A percentile compares a stretch with the other conserved stretches of the same genome.
These are phyloP conservation scores for Tapera naevia DNA, from an alignment of 2,797 vertebrate species.

Conservation along the genomic window DNA sequence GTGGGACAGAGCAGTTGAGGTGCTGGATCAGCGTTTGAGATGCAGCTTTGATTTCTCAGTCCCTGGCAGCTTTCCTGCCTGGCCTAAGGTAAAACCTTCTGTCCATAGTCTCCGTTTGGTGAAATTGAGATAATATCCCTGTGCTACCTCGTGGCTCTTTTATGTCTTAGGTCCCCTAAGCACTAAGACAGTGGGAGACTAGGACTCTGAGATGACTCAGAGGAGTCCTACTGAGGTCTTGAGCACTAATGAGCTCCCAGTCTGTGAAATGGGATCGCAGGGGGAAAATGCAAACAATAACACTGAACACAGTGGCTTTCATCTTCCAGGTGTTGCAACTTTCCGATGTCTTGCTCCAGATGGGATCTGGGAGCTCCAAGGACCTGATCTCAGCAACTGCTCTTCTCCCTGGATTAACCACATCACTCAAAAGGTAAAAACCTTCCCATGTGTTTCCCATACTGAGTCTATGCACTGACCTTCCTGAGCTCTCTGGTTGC, in stretches of 20 bases:
- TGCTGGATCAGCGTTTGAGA: neutral
- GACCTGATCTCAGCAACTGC: slow-evolving; percentile 97
- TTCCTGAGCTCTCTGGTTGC: neutral
- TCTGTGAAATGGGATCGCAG: neutral
- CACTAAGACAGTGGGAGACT: neutral
- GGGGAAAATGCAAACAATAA: neutral
- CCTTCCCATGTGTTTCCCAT: neutral
- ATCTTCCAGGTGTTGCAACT: slow-evolving; percentile 84
- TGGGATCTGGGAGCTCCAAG: slow-evolving; percentile 91
- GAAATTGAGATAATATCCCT: neutral
- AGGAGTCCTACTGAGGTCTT: neutral
- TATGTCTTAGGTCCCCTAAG: neutral
- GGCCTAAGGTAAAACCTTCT: neutral
- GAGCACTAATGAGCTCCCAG: neutral
- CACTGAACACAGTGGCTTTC: neutral
- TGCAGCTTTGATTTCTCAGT: neutral
- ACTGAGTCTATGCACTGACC: neutral
- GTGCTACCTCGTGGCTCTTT: neutral
- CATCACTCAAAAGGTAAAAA: slow-evolving; percentile 93
- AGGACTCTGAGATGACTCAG: neutral
- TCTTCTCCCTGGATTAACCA: slow-evolving; percentile 97
- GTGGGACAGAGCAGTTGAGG: neutral
- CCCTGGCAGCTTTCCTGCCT: neutral
- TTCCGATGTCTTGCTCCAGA: slow-evolving; percentile 88
- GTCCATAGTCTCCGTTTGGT: neutral